Conservation (phyloP, 2,888 invertebrate species). For the Psylliodes chrysocephalus region DNA sequence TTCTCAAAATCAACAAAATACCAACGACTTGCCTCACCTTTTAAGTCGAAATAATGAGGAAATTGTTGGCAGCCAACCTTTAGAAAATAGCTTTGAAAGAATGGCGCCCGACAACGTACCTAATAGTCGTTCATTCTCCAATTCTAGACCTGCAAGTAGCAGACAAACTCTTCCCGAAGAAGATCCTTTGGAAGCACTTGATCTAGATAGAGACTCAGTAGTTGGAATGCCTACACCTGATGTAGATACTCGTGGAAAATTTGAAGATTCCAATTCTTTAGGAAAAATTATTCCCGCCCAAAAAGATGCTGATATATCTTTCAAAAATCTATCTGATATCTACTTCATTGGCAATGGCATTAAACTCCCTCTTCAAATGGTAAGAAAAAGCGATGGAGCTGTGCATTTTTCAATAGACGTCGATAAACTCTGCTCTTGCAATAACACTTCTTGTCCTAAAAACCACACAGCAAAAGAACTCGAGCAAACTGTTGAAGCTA, state of each 20-base stretch:
- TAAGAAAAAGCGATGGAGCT: slow-evolving; percentile 55
- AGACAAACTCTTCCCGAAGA: background rate
- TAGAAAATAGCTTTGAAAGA: slow-evolving; percentile 32
- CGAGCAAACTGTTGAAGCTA: slow-evolving; percentile 46
- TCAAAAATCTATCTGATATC: slow-evolving; percentile 45
- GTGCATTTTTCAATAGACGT: slow-evolving; percentile 60
- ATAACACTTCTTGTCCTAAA: slow-evolving; percentile 48
- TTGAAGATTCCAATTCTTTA: slow-evolving; percentile 35
- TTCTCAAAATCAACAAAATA: background rate
- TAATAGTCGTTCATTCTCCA: background rate
- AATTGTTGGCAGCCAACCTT: slow-evolving; percentile 33
- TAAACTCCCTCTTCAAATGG: slow-evolving; percentile 60
- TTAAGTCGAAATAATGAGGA: background rate
- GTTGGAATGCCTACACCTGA: background rate
- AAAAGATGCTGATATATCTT: slow-evolving; percentile 22
- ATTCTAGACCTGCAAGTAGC: background rate
- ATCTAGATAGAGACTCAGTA: background rate
- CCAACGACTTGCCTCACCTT: background rate
- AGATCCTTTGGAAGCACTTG: background rate
- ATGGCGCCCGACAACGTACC: slow-evolving; percentile 9
- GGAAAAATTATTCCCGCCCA: slow-evolving; percentile 41
- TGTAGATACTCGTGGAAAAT: slow-evolving; percentile 5
- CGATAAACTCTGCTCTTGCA: slow-evolving; percentile 59
- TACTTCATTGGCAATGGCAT: slow-evolving; percentile 60
- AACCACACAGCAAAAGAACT: slow-evolving; percentile 44